Conservation (phyloP, 1,140 invertebrate genomes). For the Drosophila sproati region DNA sequence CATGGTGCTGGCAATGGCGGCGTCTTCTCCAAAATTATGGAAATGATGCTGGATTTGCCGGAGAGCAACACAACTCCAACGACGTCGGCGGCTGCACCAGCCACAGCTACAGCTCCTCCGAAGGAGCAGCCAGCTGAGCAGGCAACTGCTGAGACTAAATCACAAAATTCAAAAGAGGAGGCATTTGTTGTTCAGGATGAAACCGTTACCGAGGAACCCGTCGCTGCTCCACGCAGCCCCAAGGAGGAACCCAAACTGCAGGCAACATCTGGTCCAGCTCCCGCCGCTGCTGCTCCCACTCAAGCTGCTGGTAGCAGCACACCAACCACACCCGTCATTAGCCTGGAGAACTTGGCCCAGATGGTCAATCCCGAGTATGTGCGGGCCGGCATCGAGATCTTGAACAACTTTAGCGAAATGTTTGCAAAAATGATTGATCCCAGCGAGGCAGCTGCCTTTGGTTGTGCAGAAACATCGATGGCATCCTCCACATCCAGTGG, state of each 20-base stretch:
- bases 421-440: constrained; percentile 82
- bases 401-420: constrained; percentile 82
- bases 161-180: constrained; percentile 26
- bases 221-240: constrained; percentile 37
- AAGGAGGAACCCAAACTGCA: constrained; percentile 31
- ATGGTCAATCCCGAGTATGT: constrained; percentile 76
- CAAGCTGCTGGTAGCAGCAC: constrained; percentile 4
- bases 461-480: constrained; percentile 34
- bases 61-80: constrained; percentile 44
- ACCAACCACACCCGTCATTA: constrained; percentile 62
- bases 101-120: constrained; percentile 13
- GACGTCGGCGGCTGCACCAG: constrained; percentile 13
- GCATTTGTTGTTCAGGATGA: constrained; percentile 3
- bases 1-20: constrained; percentile 27
- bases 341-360: constrained; percentile 63
- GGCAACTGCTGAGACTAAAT: constrained; percentile 5
- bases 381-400: constrained; percentile 75
- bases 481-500: background rate
- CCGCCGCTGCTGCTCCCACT: background rate
- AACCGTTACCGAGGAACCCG: constrained; percentile 34
- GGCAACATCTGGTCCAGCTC: background rate
- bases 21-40: constrained; percentile 70
- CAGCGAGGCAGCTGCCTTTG: constrained; percentile 44
- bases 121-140: constrained; percentile 1
- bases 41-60: constrained; percentile 78